Evolutionary conservation across 2,113 vertebrate species (phyloP).

Genomic region (Gobiocypris rarus): DNA sequence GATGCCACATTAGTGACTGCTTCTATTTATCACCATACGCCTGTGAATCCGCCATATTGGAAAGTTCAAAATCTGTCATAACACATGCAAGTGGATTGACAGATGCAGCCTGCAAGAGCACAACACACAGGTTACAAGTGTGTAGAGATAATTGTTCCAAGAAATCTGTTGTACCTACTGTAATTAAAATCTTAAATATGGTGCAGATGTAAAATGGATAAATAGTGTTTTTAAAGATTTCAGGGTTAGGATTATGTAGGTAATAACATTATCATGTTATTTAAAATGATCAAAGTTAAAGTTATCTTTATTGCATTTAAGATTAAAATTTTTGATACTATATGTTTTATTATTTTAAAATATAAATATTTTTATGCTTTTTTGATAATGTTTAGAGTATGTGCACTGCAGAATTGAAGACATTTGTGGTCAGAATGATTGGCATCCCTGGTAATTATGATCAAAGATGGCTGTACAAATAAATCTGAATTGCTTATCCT

Average conservation of each 20-base stretch:
- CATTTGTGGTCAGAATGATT: no score
- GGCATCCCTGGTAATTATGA: no score
- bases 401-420: no score
- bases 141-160: not conserved
- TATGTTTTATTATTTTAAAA: no score
- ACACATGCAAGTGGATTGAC: not conserved
- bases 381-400: no score
- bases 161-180: not conserved
- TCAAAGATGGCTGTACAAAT: no score
- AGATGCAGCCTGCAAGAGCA: not conserved
- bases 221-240: not conserved
- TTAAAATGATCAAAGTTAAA: no score
- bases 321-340: no score
- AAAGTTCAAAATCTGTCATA: not conserved
- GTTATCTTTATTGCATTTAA: no score
- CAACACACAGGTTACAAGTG: not conserved
- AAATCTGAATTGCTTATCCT: no score
- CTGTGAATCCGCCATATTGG: not conserved
- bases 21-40: not conserved
- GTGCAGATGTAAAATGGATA: not conserved
- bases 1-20: not conserved
- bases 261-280: no score
- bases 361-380: no score
- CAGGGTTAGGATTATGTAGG: not conserved
- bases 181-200: not conserved